Evolutionary conservation across 2,888 invertebrate genomes (phyloP).

Genomic region (Drosophila falleni): DNA sequence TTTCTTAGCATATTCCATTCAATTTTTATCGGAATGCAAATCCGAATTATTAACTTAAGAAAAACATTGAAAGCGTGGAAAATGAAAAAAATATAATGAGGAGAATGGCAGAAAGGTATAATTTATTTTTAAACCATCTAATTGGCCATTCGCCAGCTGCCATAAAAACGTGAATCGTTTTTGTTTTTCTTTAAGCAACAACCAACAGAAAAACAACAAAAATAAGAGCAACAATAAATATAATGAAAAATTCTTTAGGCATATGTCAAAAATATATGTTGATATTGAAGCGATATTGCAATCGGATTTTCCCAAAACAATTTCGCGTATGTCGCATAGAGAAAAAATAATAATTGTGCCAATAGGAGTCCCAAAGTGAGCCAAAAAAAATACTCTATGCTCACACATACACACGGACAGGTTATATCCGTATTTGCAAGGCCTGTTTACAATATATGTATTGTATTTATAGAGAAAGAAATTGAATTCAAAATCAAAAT

Average conservation of each 20-base stretch:
- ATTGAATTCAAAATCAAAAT: conserved; percentile 63
- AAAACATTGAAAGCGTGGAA: conserved; percentile 15
- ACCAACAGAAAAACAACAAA: conserved; percentile 17
- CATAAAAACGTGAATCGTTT: conserved; percentile 79
- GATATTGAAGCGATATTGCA: conserved; percentile 31
- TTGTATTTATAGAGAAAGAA: conserved; percentile 9
- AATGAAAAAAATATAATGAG: conserved; percentile 21
- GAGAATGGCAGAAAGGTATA: conserved; percentile 52
- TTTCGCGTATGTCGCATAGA: conserved; percentile 25
- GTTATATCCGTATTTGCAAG: conserved; percentile 20
- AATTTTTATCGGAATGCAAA: conserved; percentile 51
- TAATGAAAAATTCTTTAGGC: conserved; percentile 44
- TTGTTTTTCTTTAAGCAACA: conserved; percentile 48
- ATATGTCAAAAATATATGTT: conserved; percentile 47
- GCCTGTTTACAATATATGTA: conserved; percentile 22
- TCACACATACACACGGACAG: conserved; percentile 3
- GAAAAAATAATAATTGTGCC: conserved; percentile 35
- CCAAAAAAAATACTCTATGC: conserved; percentile 9
- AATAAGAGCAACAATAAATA: conserved; percentile 29
- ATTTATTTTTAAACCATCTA: conserved; percentile 80
- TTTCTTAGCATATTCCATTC: conserved; percentile 9
- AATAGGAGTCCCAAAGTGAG: conserved; percentile 31
- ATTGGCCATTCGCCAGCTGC: conserved; percentile 73
- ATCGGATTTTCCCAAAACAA: conserved; percentile 42
- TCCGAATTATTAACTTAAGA: conserved; percentile 30